A percentile compares a stretch with the other conserved stretches of the same genome.
These are phyloP conservation scores for Sinocyclocheilus maitianheensis DNA, from an alignment of 2,113 vertebrate species.

Conservation along the genomic window DNA sequence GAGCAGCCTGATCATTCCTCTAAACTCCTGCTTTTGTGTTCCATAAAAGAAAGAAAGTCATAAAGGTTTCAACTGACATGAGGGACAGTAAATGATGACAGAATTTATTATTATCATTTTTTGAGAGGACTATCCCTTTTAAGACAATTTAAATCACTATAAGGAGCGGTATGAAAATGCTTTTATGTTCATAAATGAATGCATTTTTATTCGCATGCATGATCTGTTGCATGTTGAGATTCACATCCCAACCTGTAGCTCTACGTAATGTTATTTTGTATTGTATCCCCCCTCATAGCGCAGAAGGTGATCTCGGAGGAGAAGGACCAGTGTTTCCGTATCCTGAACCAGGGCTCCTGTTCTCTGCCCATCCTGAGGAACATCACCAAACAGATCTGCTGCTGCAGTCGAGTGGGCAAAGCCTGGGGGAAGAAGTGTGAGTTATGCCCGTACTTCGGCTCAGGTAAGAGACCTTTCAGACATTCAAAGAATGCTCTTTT, in stretches of 20 bases:
- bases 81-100: not conserved
- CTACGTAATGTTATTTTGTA: not conserved
- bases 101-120: not conserved
- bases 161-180: not conserved
- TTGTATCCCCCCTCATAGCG: constrained; percentile 67
- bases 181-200: not conserved
- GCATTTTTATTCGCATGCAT: not conserved
- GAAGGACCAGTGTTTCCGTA: constrained; percentile 87
- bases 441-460: constrained; percentile 84
- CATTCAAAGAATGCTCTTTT: not conserved
- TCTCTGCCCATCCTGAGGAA: constrained; percentile 84
- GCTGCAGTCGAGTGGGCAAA: constrained; percentile 96
- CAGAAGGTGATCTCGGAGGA: constrained; percentile 86
- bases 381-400: constrained; percentile 99
- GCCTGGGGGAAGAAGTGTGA: constrained; percentile 90
- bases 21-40: not conserved
- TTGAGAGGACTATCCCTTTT: not conserved
- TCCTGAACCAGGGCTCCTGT: constrained; percentile 75
- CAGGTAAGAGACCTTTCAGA: constrained; percentile 73
- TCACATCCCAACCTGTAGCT: not conserved
- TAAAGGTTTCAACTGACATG: not conserved
- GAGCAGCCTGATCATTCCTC: not conserved
- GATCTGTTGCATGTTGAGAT: constrained; percentile 18
- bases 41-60: not conserved
- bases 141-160: not conserved